Base-by-base conservation (phyloP, 2,888 invertebrate species). In the Drosophila acutilabella region DNA sequence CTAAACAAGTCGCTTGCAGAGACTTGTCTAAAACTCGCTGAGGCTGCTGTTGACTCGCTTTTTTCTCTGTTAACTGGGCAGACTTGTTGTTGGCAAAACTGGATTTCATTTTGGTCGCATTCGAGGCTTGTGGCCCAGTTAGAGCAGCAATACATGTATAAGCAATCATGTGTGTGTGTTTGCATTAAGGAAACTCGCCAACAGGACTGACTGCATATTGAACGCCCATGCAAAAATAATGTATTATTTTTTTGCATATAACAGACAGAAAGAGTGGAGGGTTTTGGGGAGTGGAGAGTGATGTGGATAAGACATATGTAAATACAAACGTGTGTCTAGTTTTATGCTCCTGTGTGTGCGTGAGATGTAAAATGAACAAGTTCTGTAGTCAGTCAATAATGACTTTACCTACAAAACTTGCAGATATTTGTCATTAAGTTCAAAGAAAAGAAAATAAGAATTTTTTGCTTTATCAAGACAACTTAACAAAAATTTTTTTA, bases 181-280 rank as follows among this genome's bases (percentile, higher is more conserved):
- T 59, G 44, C 30, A 67, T 57, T 58, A 54, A 82, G 83, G 83
- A 86, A 69, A 81, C 79, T 75, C 64, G 72, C 73, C 81, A 88
- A 87, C 81, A 82, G 88, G 81, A 82, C 88, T 87, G 81, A 81
- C 82, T 73, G 67, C 88, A 84, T 83, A 75, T 71, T 59, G 68
- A 73, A 82, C 81, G 87, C 87, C 81, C 81, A 81, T 85, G 70
- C 69, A 56, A 42, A 45, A 50, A 36, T 18, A 50, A 54, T 56
- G 26, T 58, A 58, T 42, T 54, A 36, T 47, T 60, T 60, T 64
- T 45, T 57, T 67, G 58, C 74, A 76, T 68, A 73, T 68, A 48
- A 36, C 14, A 18, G 14, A 30, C 11, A 18, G 11, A n/a, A 23
- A 16, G 18, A 33, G 44, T 23, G 23, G 10, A 18, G 18, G 11